phyloP scores from a whole-genome alignment of 2,797 vertebrate genomes.

The Cryptoblepharus egeriae region DNA sequence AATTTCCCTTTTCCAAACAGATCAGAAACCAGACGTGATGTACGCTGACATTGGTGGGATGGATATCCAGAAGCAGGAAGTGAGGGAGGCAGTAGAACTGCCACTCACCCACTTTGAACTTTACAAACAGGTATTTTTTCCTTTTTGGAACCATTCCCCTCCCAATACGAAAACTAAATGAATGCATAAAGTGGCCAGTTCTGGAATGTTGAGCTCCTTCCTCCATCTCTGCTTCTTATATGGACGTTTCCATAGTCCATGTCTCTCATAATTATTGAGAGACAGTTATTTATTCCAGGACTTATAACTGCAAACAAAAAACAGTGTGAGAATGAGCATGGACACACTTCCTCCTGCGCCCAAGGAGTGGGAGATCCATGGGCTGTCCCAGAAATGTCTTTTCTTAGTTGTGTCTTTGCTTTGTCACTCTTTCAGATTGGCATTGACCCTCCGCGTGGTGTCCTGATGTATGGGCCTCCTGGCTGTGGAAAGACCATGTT shows the following conservation, averaged over 20 bases:
- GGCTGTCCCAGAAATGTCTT: background rate
- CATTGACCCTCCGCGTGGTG: conserved; percentile 92
- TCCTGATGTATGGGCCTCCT: conserved; percentile 94
- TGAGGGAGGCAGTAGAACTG: conserved; percentile 93
- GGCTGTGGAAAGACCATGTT: conserved; percentile 96
- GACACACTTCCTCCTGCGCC: too few relatives aligned
- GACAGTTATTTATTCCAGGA: too few relatives aligned
- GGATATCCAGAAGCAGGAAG: conserved; percentile 99
- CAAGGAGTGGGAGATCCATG: too few relatives aligned
- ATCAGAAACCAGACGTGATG: conserved; percentile 96
- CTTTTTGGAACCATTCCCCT: too few relatives aligned
- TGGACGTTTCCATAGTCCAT: background rate
- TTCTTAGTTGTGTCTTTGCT: background rate
- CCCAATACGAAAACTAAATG: too few relatives aligned
- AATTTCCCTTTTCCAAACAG: conserved; percentile 64
- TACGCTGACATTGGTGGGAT: conserved; percentile 96
- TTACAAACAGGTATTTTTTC: conserved; percentile 91
- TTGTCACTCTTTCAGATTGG: conserved; percentile 82
- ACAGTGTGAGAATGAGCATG: too few relatives aligned
- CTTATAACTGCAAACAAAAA: too few relatives aligned
- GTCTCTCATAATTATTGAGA: background rate
- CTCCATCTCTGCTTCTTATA: background rate
- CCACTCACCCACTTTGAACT: conserved; percentile 98
- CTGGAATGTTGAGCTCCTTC: background rate
- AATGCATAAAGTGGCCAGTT: too few relatives aligned